These are phyloP conservation scores for Philereme transversata DNA, from an alignment of 2,888 invertebrate genomes.

Conservation along the genomic window DNA sequence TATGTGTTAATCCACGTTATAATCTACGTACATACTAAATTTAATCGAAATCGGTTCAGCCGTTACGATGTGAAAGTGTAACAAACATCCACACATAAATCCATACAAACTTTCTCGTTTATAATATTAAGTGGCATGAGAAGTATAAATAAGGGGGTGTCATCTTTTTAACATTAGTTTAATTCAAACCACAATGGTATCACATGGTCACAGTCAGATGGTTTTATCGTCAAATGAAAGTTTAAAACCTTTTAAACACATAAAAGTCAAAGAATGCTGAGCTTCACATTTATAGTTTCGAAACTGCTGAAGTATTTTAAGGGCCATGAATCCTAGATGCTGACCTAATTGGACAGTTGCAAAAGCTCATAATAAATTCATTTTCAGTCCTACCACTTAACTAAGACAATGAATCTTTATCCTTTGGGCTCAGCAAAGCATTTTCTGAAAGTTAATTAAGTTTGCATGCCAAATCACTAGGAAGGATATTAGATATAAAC, in stretches of 20 bases:
- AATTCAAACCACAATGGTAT: slow-evolving; percentile 6
- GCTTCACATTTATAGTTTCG: slow-evolving; percentile 11
- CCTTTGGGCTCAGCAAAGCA: slow-evolving; percentile 5
- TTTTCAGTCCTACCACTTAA: slow-evolving; percentile 19
- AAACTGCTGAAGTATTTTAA: slow-evolving; percentile 19
- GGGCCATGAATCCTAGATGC: slow-evolving; percentile 23
- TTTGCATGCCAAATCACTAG: neutral
- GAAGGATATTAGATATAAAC: too few relatives aligned
- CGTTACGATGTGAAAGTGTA: too few relatives aligned
- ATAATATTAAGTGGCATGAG: too few relatives aligned
- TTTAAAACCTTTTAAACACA: neutral
- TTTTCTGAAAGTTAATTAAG: neutral
- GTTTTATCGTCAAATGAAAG: slow-evolving; percentile 17
- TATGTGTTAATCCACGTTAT: too few relatives aligned
- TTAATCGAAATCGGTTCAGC: too few relatives aligned
- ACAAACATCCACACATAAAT: too few relatives aligned
- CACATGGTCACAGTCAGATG: slow-evolving; percentile 5
- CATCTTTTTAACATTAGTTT: too few relatives aligned
- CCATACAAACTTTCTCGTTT: too few relatives aligned
- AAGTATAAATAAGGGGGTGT: too few relatives aligned
- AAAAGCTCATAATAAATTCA: slow-evolving; percentile 19
- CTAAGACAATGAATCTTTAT: neutral
- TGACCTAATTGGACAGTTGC: slow-evolving; percentile 18
- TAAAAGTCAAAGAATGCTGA: slow-evolving; percentile 6
- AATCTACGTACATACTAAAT: too few relatives aligned